Evolutionary conservation across 2,113 vertebrate species (phyloP).

Genomic region (Hystrix cristata): DNA sequence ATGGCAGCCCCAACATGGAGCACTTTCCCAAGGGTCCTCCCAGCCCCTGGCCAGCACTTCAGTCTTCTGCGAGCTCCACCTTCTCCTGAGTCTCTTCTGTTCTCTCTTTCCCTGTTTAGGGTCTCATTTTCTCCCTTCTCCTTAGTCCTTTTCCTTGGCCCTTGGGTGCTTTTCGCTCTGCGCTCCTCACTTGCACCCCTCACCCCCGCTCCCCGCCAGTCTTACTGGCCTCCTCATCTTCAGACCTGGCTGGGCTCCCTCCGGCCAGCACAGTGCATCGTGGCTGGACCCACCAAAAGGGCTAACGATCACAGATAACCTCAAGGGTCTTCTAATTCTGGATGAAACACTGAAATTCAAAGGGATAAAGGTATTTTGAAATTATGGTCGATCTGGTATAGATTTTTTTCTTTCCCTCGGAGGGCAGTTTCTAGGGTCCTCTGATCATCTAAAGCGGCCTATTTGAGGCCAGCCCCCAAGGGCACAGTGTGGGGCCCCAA

Average conservation of each 20-base stretch:
- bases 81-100: not conserved
- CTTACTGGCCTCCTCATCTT: not conserved
- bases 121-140: not conserved
- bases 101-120: not conserved
- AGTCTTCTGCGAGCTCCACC: not conserved
- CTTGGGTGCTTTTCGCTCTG: not conserved
- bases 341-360: not conserved
- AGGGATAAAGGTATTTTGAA: not conserved
- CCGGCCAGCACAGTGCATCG: too few species aligned
- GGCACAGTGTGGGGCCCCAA: not conserved
- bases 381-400: not conserved
- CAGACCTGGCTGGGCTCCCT: not conserved
- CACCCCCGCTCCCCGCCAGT: not conserved
- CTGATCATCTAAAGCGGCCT: not conserved
- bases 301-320: not conserved
- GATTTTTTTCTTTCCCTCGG: not conserved
- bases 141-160: not conserved
- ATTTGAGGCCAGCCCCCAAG: not conserved
- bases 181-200: not conserved
- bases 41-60: too few species aligned
- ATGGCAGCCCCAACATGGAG: too few species aligned
- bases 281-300: not conserved
- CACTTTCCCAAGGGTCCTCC: too few species aligned
- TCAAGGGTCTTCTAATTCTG: not conserved
- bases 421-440: not conserved